A percentile compares a stretch with the other conserved stretches of the same genome.
phyloP scores from a whole-genome alignment of 1,140 invertebrate species.

The Lepidostoma basale region DNA sequence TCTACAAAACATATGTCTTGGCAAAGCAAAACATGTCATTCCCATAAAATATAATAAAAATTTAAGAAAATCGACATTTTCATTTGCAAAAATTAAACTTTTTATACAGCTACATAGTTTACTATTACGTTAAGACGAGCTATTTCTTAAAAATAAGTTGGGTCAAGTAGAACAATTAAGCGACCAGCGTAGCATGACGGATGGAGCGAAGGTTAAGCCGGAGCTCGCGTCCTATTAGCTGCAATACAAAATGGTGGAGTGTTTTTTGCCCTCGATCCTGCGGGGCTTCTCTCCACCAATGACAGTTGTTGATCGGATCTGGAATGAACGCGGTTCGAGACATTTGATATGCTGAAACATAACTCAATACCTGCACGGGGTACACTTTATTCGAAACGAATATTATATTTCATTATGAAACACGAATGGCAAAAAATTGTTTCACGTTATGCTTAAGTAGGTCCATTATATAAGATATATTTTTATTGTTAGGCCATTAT shows the following conservation, averaged over 20 bases:
- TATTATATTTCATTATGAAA: conserved; percentile 41
- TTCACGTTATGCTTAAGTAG: no score
- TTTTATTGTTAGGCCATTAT: no score
- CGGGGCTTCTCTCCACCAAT: conserved; percentile 41
- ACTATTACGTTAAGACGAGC: no score
- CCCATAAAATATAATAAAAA: no score
- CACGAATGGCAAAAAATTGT: no score
- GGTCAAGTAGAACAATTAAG: not conserved
- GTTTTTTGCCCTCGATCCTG: not conserved
- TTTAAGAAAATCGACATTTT: no score
- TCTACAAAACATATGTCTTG: no score
- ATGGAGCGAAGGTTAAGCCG: conserved; percentile 5
- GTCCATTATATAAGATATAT: no score
- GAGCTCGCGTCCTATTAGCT: not conserved
- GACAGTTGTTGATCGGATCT: conserved; percentile 43
- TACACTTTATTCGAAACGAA: conserved; percentile 30
- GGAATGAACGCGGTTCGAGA: conserved; percentile 37
- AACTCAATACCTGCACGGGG: conserved; percentile 27
- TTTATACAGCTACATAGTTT: no score
- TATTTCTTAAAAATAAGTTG: no score
- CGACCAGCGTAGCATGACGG: conserved; percentile 6
- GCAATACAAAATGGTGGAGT: not conserved
- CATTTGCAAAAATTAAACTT: no score
- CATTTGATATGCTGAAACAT: conserved; percentile 40
- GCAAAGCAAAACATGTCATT: no score